Evolutionary conservation across 2,113 vertebrate genomes (phyloP), one percentile per base, ranked within the genome.

Genomic region (Malurus cyaneus): DNA sequence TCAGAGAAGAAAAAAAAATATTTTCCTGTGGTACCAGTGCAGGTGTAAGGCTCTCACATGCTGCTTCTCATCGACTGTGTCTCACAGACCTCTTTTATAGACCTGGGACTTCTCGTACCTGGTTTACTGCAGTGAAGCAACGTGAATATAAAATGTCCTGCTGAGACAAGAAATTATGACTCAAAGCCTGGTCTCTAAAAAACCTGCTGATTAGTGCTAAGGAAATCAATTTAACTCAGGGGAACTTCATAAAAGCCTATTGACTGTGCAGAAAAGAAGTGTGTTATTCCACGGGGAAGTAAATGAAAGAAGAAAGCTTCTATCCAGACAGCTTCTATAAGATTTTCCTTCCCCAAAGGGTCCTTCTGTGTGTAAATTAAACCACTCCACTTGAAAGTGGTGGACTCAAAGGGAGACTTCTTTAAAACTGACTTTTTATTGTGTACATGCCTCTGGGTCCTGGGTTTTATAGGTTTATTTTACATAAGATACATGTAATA

Each of bases 351-450:
- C 87, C 87, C 94, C 72, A 53, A 87, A 93, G 94, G 25, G 36
- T 85, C 53, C 29, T 92, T 89, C 54, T 65, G 12, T 87, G 41
- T 72, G 70, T 85, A 84, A 88, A 94, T 94, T 93, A 94, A 96
- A 91, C 65, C 31, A 41, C 17, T 72, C 20, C 23, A 26, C 67
- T 83, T 84, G 54, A 78, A 93, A 92, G 80, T 17, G 31, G 49
- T 84, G 78, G 53, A 74, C 65, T 78, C 67, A 18, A 89, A 60
- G 29, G n/a, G 18, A 81, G 18, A 66, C 18, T 23, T 47, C 61
- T 79, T 80, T 54, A 86, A 88, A 84, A 11, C 26, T 52, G 52
- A 32, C 18, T 92, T 67, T 4, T 3, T 81, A 25, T 81, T 88
- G 18, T 42, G 24, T 1, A 4, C 6, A 12, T 80, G 52, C 47